Evolutionary conservation across 2,113 vertebrate species (phyloP), one percentile per base, ranked within the genome.

Genomic region (Notiomystis cincta): DNA sequence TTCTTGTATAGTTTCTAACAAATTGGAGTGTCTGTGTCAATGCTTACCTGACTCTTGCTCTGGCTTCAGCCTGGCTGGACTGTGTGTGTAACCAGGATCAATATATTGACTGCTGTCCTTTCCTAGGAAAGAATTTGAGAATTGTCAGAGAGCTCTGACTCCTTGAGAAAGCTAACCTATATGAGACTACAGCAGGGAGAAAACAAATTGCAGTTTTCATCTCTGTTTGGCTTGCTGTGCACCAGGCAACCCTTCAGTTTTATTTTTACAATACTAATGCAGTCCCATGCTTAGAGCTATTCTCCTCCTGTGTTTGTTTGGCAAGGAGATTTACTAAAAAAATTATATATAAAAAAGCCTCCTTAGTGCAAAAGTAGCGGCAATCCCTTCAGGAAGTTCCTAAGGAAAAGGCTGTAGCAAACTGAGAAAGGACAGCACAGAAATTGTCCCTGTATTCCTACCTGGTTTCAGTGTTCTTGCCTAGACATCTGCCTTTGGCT

Each of bases 71-170:
- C 61, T 69, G 58, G 31, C 37, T 57, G 25, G 42, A 4, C n/a
- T 15, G 3, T 37, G 12, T 38, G 11, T 35, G n/a, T 53, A 38
- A 80, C 35, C 38, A 58, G 44, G 54, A 77, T 42, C 40, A 30
- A 13, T 33, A 13, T 11, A 20, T 28, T 42, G 0, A 0, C 30
- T 66, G 35, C 56, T 70, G 13, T 86, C 25, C 23, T 18, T 47
- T 70, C 77, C 61, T 81, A 75, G 48, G 21, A 70, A 33, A 69
- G 18, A 66, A 67, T 75, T 58, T 60, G 30, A 22, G 79, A 73
- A 31, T 17, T 47, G 60, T 54, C 42, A 87, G 60, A 62, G 8
- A 27, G 1, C 11, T 62, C 24, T 8, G 5, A 27, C 27, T 48
- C 51, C 44, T 76, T 66, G n/a, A 69, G 44, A 56, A 2, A 86